A percentile compares a stretch with the other conserved stretches of the same genome.
These are phyloP conservation scores for Thalassoma bifasciatum DNA, from an alignment of 2,113 vertebrate genomes.

Conservation along the genomic window DNA sequence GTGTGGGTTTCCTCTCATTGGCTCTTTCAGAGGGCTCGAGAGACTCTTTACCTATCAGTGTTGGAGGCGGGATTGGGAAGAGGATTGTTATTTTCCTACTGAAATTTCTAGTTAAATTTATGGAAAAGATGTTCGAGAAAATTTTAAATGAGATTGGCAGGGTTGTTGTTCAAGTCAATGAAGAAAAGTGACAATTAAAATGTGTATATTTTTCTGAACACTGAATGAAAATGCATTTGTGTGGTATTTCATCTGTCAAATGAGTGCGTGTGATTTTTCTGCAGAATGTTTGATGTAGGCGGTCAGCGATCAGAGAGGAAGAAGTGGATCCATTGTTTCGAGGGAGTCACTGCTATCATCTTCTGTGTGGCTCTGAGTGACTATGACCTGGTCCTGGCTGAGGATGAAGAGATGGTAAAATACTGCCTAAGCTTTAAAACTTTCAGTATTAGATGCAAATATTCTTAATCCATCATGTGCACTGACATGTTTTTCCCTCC, in stretches of 20 bases:
- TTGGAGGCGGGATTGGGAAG: background rate
- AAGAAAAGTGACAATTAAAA: background rate
- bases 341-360: constrained; percentile 98
- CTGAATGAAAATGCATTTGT: background rate
- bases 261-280: constrained; percentile 41
- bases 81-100: background rate
- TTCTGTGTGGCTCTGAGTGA: constrained; percentile 98
- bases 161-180: background rate
- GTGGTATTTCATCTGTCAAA: background rate
- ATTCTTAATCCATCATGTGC: background rate
- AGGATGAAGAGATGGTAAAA: constrained; percentile 98
- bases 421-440: no score
- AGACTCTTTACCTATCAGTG: background rate
- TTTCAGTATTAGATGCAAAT: no score
- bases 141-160: background rate
- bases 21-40: background rate
- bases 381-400: constrained; percentile 97
- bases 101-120: background rate
- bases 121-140: background rate
- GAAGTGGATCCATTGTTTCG: constrained; percentile 99
- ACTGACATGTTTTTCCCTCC: background rate
- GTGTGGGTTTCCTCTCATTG: background rate
- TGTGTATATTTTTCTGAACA: background rate
- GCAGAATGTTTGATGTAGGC: constrained; percentile 98
- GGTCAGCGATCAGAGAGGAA: constrained; percentile 98